Base-by-base conservation (phyloP, 2,888 invertebrate genomes). In the Tiliacea citrago region DNA sequence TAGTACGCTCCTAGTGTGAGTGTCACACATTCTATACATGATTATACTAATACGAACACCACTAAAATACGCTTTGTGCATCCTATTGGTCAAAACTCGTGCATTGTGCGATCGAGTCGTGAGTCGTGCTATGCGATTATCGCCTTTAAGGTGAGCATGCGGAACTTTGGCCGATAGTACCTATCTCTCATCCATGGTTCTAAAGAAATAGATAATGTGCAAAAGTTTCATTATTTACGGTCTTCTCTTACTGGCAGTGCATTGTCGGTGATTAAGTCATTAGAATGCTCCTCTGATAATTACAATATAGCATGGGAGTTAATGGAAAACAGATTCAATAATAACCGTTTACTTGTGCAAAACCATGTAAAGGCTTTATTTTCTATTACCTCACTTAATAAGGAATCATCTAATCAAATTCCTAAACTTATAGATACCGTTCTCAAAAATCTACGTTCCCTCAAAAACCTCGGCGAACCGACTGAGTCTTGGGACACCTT, bases 241-340 rank as follows among this genome's bases (percentile, higher is more conserved):
- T 53, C 53, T 53, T 53, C 53, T 53, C 53, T n/a, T n/a, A n/a
- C 53, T 53, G 53, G 53, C 53, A 53, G 10, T 53, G 53, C n/a
- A 53, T 53, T 53, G 6, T 53, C n/a, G 53, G 53, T n/a, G n/a
- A 53, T n/a, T 53, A 53, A 53, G 53, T 53, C 53, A 53, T 53
- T 53, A 3, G 53, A 53, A n/a, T 53, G n/a, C 53, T 53, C 53
- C 12, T 53, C 53, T 53, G 53, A 53, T n/a, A n/a, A 53, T n/a
- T 53, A 53, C n/a, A 53, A 6, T n/a, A 53, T n/a, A 53, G 53
- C 53, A 53, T 53, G 53, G 53, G 53, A 53, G 53, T 53, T 53
- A 53, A 6, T 53, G 53, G n/a, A 53, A 53, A 53, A 53, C 6
- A 6, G n/a, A 53, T 53, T 53, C 12, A 53, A n/a, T 53, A 53